Percentiles rank a stretch among this genome's conserved stretches.
These are phyloP conservation scores for Ctenodactylus gundi DNA, from an alignment of 2,113 vertebrate genomes.

Conservation along the genomic window DNA sequence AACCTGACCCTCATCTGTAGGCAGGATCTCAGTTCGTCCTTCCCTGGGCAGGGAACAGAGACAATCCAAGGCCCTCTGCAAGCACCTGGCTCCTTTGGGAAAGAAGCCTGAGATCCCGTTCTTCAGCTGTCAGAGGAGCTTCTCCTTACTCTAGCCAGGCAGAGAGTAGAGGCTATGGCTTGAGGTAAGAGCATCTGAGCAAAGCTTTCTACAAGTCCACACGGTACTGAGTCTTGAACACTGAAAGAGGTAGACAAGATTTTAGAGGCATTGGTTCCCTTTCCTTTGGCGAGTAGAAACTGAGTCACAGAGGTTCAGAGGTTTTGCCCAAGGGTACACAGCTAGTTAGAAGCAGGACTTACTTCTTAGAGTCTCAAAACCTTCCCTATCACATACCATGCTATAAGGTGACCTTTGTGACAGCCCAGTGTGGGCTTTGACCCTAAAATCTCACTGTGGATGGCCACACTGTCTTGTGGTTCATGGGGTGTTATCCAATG, in stretches of 20 bases:
- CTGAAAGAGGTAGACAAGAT: not conserved
- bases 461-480: not conserved
- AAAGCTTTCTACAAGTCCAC: not conserved
- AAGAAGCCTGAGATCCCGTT: not conserved
- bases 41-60: not conserved
- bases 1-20: not conserved
- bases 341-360: not conserved
- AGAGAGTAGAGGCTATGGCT: not conserved
- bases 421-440: not conserved
- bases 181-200: not conserved
- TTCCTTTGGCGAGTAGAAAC: not conserved
- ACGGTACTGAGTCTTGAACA: not conserved
- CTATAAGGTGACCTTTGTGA: not conserved
- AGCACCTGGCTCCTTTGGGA: not conserved
- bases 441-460: not conserved
- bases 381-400: accelerated
- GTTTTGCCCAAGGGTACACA: not conserved
- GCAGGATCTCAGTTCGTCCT: not conserved
- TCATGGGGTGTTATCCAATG: not conserved
- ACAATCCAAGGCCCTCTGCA: not conserved
- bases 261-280: not conserved
- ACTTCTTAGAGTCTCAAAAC: not conserved
- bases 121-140: not conserved
- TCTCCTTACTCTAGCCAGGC: not conserved
- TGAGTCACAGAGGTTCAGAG: not conserved